Base-by-base conservation (phyloP, 2,113 vertebrate genomes). In the Lepisosteus osseus region DNA sequence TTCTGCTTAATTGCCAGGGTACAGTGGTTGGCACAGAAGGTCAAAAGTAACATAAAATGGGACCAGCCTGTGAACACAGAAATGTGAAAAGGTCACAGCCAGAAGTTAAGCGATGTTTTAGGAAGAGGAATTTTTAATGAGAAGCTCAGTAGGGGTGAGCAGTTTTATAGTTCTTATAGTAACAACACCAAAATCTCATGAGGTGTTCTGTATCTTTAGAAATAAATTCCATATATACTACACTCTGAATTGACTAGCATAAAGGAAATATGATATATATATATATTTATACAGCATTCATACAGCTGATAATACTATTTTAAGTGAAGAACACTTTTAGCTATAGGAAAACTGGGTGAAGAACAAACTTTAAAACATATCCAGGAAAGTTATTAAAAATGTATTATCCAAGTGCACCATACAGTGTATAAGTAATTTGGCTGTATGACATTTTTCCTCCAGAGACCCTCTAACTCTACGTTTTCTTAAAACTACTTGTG, bases 1-100 rank as follows among this genome's bases (percentile, higher is more conserved):
- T 82, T 77, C 61, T 43, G 72, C 68, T 68, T 81, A 75, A 84
- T 84, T 76, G 84, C 86, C 83, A 85, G 79, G 74, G 71, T 76
- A 65, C 72, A 73, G 42, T 67, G 81, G 76, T 71, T 77, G 76
- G 66, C 76, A 65, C 72, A 56, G 65, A 62, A 47, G 78, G 77
- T 72, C 41, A 51, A 73, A 51, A 67, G 29, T 66, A 72, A 77
- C 68, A 81, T 79, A 65, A 77, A 79, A 79, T 74, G 68, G 74
- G 65, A 78, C 77, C 77, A 66, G 77, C 69, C 65, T 40, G n/a
- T 79, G 76, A 51, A 51, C 70, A 72, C 66, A 75, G 74, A 14
- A 74, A 51, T 51, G 64, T 17, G 69, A 66, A 80, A 85, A 88
- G 85, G 87, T 89, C 83, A 86, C 51, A n/a, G 40, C 55, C 13